phyloP scores from a whole-genome alignment of 2,113 vertebrate species.

The Proteles cristata region DNA sequence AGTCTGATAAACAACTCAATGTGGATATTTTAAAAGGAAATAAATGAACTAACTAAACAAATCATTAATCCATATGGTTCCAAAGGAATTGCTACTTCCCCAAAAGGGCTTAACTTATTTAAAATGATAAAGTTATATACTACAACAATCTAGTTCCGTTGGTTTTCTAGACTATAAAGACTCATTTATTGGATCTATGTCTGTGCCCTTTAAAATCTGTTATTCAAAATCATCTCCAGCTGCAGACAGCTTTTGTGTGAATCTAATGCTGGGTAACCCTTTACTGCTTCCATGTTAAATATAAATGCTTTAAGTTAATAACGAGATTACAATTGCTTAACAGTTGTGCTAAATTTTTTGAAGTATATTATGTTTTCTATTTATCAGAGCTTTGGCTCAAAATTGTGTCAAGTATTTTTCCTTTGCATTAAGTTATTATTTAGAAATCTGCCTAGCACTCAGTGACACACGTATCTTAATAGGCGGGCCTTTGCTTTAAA shows the following conservation, averaged over 20 bases:
- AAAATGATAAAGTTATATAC: neutral
- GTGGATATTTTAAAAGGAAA: slow-evolving; percentile 12
- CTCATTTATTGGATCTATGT: neutral
- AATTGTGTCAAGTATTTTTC: neutral
- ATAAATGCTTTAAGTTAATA: neutral
- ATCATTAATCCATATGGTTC: neutral
- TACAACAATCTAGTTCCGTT: neutral
- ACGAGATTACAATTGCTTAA: neutral
- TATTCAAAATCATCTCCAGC: slow-evolving; percentile 29
- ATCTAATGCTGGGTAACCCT: neutral
- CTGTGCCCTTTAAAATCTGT: slow-evolving; percentile 23
- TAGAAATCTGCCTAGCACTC: neutral
- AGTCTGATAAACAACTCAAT: neutral
- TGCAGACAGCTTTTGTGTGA: neutral
- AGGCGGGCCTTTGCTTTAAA: neutral
- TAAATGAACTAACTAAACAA: neutral
- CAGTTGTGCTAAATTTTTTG: neutral
- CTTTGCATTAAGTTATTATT: neutral
- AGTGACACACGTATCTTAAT: neutral
- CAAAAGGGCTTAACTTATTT: neutral
- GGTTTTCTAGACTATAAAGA: slow-evolving; percentile 1
- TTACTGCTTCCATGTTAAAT: neutral
- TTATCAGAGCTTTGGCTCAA: neutral
- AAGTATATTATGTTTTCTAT: neutral
- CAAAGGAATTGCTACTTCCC: neutral